phyloP scores from a whole-genome alignment of 2,888 invertebrate species.

The Lasioglossum morio region DNA sequence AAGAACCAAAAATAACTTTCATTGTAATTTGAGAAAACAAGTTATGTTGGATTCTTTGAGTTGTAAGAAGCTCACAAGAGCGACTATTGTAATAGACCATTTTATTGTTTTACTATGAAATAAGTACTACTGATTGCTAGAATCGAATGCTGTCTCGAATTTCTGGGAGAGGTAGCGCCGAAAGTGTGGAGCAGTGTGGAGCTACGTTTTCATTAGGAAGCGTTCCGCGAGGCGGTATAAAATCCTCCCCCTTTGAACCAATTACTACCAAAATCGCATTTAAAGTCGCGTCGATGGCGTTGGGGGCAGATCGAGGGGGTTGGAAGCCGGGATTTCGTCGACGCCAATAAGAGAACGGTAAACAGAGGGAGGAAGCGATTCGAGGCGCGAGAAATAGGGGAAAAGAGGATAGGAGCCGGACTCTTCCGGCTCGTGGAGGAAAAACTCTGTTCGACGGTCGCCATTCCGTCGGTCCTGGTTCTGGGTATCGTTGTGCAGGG shows the following conservation, averaged over 20 bases:
- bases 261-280: constrained; percentile 36
- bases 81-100: background rate
- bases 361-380: constrained; percentile 58
- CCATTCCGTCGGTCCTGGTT: constrained; percentile 66
- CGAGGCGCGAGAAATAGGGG: constrained; percentile 43
- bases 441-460: constrained; percentile 62
- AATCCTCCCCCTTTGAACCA: constrained; percentile 12
- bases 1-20: too few species aligned
- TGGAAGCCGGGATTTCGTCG: constrained; percentile 9
- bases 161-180: background rate
- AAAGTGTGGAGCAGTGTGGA: background rate
- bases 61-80: background rate
- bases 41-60: too few species aligned
- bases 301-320: background rate
- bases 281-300: constrained; percentile 42
- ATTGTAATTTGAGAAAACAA: too few species aligned
- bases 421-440: constrained; percentile 29
- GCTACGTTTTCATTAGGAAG: background rate
- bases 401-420: constrained; percentile 43
- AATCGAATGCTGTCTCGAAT: background rate
- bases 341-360: constrained; percentile 56
- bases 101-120: too few species aligned
- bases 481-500: constrained; percentile 20
- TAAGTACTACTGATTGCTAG: too few species aligned
- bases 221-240: constrained; percentile 10